These are phyloP conservation scores for Melanotaenia nigrans DNA, from an alignment of 2,797 vertebrate species.

Conservation along the genomic window DNA sequence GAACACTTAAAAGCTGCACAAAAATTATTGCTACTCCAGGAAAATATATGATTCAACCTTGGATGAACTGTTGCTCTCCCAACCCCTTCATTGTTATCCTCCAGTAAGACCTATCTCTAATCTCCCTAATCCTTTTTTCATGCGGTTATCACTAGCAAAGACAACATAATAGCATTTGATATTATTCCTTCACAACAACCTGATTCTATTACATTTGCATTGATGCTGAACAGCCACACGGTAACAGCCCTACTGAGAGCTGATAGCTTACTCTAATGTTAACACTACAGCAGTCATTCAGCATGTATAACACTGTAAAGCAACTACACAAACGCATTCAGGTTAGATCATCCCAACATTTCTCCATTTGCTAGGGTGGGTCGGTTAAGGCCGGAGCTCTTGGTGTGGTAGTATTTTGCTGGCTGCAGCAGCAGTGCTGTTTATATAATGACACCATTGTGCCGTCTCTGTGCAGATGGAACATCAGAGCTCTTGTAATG, in stretches of 20 bases:
- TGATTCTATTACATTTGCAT: slow-evolving; percentile 72
- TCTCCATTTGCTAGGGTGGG: slow-evolving; percentile 71
- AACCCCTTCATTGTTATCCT: slow-evolving; percentile 56
- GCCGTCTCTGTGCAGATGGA: slow-evolving; percentile 81
- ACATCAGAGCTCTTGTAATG: slow-evolving; percentile 84
- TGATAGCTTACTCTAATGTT: slow-evolving; percentile 49
- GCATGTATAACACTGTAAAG: slow-evolving; percentile 66
- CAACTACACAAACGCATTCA: slow-evolving; percentile 63
- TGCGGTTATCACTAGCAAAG: slow-evolving; percentile 58
- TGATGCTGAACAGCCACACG: slow-evolving; percentile 49
- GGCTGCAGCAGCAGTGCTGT: slow-evolving; percentile 73
- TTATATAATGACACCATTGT: slow-evolving; percentile 84
- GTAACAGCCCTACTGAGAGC: slow-evolving; percentile 41
- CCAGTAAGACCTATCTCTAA: slow-evolving; percentile 68
- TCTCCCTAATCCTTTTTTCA: slow-evolving; percentile 75
- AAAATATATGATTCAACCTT: slow-evolving; percentile 46
- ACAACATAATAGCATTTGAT: slow-evolving; percentile 75
- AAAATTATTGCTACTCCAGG: slow-evolving; percentile 36
- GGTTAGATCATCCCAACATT: slow-evolving; percentile 72
- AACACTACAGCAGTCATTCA: slow-evolving; percentile 55
- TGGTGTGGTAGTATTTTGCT: slow-evolving; percentile 67
- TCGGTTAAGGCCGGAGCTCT: slow-evolving; percentile 70
- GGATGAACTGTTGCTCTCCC: slow-evolving; percentile 40
- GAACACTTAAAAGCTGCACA: slow-evolving; percentile 20
- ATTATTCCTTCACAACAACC: slow-evolving; percentile 75